Percentiles rank a stretch among this genome's conserved stretches.
Conservation (phyloP, 2,797 vertebrate species). For the Erethizon dorsatum region DNA sequence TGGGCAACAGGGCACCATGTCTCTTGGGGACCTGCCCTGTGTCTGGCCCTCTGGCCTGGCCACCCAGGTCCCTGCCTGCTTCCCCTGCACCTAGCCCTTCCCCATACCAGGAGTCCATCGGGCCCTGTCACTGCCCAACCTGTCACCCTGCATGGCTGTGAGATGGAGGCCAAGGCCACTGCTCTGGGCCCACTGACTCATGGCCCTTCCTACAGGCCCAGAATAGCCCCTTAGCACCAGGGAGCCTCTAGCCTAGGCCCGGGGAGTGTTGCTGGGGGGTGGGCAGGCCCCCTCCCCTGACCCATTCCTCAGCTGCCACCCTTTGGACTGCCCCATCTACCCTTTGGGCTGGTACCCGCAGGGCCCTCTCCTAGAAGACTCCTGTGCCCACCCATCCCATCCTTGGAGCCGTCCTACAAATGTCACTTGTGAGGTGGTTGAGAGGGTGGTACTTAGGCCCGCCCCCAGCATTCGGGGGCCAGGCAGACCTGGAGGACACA, state of each 20-base stretch:
- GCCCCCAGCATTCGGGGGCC: background rate
- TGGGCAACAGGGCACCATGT: too few relatives aligned
- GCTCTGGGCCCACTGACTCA: fast-evolving
- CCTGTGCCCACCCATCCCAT: conserved; percentile 82
- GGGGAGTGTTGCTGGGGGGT: background rate
- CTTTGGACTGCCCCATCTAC: background rate
- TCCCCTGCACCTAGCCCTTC: background rate
- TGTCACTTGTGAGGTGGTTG: background rate
- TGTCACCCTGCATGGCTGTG: background rate
- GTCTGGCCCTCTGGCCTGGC: background rate
- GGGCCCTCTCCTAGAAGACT: conserved; percentile 48
- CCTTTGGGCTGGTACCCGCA: background rate
- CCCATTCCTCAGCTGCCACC: background rate
- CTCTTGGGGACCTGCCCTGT: too few relatives aligned
- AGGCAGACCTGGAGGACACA: background rate
- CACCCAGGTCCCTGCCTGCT: background rate
- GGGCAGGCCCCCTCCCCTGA: background rate
- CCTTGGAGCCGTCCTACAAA: conserved; percentile 64
- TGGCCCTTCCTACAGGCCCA: background rate
- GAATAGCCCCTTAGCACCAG: fast-evolving
- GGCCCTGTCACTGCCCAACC: background rate
- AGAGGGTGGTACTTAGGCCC: background rate
- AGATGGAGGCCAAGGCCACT: background rate
- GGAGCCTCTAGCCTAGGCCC: background rate
- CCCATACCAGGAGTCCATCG: background rate